A percentile compares a stretch with the other conserved stretches of the same genome.
Evolutionary conservation across 2,797 vertebrate genomes (phyloP).

Genomic region (Chloroceryle inda): DNA sequence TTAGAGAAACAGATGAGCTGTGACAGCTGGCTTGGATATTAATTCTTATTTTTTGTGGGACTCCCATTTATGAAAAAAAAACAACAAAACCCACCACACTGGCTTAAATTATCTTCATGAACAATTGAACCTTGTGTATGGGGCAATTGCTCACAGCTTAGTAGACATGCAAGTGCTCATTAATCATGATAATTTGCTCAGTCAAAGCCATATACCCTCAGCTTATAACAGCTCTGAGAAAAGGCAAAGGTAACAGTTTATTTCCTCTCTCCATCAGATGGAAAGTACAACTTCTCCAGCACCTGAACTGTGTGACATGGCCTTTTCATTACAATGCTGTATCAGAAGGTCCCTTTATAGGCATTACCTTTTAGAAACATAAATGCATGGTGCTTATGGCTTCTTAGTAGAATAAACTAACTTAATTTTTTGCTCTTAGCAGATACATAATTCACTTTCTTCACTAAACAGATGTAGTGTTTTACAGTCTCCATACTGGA

Average conservation of each 20-base stretch:
- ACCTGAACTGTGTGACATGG: neutral
- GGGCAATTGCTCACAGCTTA: neutral
- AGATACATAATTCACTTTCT: neutral
- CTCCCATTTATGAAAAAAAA: neutral
- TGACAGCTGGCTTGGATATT: neutral
- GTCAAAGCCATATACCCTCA: neutral
- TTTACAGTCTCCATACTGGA: neutral
- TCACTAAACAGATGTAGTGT: neutral
- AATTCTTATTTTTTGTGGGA: neutral
- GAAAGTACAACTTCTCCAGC: neutral
- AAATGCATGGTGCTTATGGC: neutral
- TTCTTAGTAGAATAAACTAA: neutral
- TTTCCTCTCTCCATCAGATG: neutral
- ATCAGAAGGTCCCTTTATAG: neutral
- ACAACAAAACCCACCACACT: accelerated
- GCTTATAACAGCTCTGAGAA: neutral
- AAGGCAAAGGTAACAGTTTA: neutral
- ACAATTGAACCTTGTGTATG: neutral
- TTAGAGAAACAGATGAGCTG: neutral
- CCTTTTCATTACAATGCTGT: neutral
- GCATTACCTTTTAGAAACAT: neutral
- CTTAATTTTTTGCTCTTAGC: neutral
- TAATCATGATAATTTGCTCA: neutral
- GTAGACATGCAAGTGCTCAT: neutral
- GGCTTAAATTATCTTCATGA: neutral